Base-by-base conservation (phyloP, 1,140 invertebrate genomes). In the Rhyzopertha dominica region DNA sequence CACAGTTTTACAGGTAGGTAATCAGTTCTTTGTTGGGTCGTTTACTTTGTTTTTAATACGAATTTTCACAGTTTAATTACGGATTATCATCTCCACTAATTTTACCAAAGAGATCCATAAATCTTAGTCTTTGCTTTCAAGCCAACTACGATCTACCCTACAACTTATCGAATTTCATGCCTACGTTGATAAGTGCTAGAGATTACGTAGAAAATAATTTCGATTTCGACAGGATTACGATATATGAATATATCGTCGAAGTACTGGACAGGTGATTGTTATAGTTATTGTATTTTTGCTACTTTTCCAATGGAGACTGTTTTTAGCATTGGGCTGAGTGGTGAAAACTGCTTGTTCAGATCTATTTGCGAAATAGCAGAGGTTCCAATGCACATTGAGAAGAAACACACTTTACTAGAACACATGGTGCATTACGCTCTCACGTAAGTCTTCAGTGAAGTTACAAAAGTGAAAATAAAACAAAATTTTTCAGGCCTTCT, bases 371-470 rank as follows among this genome's bases (percentile, higher is more conserved):
- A 53, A 39, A 39, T 50, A 16, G 32, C 42, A 8, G 41, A 44
- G 25, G 29, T 29, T 30, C 51, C 51, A 12, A 46, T 53, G 30
- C 37, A 53, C 14, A 43, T 50, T 13, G 36, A 22, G 16, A 26
- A 45, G n/a, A 26, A 37, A 2, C 39, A 53, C 12, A 43, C 42
- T 13, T 10, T 49, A 4, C 28, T 53, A 8, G 51, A 53, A 17
- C 42, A 39, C 20, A 43, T 53, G 10, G 47, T 49, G 5, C 51
- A 53, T 37, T 50, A 36, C 34, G 13, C 50, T 16, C 43, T 53
- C 18, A 53, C 47, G 51, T 53, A 42, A 25, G 46, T 40, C 25
- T n/a, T n/a, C n/a, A n/a, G n/a, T n/a, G n/a, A n/a, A n/a, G n/a
- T n/a, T n/a, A n/a, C n/a, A n/a, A n/a, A n/a, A n/a, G n/a, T n/a